Evolutionary conservation across 2,113 vertebrate species (phyloP).

Genomic region (Furnarius figulus): DNA sequence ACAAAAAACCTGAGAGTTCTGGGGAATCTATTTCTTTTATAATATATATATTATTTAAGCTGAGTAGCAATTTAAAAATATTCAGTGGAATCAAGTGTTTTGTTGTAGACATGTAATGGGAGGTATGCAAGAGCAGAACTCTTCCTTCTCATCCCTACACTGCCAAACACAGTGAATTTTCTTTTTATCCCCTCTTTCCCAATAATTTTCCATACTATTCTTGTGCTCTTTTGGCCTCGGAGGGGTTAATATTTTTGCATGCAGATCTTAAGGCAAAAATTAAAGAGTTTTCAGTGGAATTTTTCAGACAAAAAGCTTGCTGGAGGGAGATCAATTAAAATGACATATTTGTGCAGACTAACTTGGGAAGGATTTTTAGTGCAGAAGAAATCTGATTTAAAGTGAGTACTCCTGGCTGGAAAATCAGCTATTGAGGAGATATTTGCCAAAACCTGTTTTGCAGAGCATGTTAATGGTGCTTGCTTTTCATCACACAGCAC

Average conservation of each 20-base stretch:
- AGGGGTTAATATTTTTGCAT: background rate
- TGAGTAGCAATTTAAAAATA: background rate
- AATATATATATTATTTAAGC: background rate
- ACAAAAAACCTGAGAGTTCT: background rate
- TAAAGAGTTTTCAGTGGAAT: background rate
- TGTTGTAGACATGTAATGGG: background rate
- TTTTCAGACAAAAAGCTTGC: constrained; percentile 28
- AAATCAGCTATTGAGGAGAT: background rate
- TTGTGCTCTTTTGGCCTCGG: background rate
- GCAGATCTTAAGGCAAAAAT: background rate
- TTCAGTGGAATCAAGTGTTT: background rate
- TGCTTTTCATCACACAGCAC: background rate
- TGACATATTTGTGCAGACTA: constrained; percentile 34
- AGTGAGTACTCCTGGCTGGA: constrained; percentile 36
- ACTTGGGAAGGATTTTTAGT: constrained; percentile 36
- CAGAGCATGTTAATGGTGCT: background rate
- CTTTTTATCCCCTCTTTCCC: background rate
- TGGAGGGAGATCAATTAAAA: constrained; percentile 48
- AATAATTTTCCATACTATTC: background rate
- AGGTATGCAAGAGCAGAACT: background rate
- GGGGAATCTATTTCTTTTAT: background rate
- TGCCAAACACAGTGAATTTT: background rate
- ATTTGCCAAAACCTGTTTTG: constrained; percentile 27
- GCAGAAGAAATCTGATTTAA: constrained; percentile 49
- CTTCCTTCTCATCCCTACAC: background rate